Conservation (phyloP, 2,797 vertebrate species). For the Numenius phaeopus region DNA sequence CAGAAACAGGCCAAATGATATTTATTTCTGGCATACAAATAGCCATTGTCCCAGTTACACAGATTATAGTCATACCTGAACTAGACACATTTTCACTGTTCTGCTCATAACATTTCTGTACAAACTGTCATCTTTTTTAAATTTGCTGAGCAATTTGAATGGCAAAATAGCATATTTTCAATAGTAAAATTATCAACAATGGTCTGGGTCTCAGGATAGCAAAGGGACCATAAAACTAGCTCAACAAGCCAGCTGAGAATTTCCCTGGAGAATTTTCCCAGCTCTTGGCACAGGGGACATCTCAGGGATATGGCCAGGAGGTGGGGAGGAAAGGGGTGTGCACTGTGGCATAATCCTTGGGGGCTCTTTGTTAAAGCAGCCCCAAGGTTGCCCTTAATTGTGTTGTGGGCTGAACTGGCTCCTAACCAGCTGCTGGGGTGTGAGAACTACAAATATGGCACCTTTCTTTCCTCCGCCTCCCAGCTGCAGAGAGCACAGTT, state of each 20-base stretch:
- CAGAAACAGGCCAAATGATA: background rate
- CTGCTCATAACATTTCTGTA: background rate
- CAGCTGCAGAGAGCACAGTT: background rate
- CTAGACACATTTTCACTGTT: background rate
- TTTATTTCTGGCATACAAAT: background rate
- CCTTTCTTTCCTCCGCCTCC: background rate
- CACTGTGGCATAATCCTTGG: slow-evolving; percentile 31
- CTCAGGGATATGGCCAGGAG: slow-evolving; percentile 23
- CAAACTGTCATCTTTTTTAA: slow-evolving; percentile 44
- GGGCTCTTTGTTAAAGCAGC: slow-evolving; percentile 36
- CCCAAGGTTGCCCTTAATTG: slow-evolving; percentile 51
- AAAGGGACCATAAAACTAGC: background rate
- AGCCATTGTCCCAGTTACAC: background rate
- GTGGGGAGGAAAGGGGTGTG: slow-evolving; percentile 12
- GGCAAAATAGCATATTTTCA: slow-evolving; percentile 78
- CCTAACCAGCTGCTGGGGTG: slow-evolving; percentile 52
- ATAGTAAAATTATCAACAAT: slow-evolving; percentile 65
- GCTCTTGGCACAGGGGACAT: slow-evolving; percentile 33
- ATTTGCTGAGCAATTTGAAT: slow-evolving; percentile 72
- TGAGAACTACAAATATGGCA: slow-evolving; percentile 38
- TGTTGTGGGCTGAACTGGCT: slow-evolving; percentile 54
- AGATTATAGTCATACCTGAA: background rate
- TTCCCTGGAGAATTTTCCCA: slow-evolving; percentile 69
- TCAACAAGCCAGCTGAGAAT: slow-evolving; percentile 46
- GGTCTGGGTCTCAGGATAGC: background rate